Evolutionary conservation across 2,113 vertebrate species (phyloP).

Genomic region (Hepsetus odoe): DNA sequence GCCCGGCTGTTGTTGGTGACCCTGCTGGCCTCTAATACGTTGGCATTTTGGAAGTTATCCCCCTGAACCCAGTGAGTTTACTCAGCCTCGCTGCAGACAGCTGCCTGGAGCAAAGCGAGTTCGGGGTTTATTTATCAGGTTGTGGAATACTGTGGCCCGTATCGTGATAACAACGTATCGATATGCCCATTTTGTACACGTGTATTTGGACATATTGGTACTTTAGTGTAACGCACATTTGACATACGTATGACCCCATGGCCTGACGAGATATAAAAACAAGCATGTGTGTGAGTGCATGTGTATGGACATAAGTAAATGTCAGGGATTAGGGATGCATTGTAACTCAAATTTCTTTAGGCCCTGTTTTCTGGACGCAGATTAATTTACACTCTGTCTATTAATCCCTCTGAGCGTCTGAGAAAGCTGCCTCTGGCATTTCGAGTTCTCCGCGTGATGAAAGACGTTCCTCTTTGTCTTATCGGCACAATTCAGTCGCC

Average conservation of each 20-base stretch:
- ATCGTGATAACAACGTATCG: too few relatives aligned
- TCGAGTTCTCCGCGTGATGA: not conserved
- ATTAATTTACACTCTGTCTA: not conserved
- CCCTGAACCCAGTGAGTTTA: constrained; percentile 44
- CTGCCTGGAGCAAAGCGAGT: not conserved
- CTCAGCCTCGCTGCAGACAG: constrained; percentile 21
- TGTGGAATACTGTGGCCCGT: too few relatives aligned
- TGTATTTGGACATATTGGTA: too few relatives aligned
- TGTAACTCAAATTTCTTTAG: constrained; percentile 23
- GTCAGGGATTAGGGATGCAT: constrained; percentile 4
- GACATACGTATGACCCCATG: not conserved
- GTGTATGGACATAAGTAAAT: constrained; percentile 22
- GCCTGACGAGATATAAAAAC: not conserved
- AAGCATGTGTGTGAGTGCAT: constrained; percentile 7
- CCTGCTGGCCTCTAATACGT: constrained; percentile 50
- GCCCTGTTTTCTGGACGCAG: constrained; percentile 6
- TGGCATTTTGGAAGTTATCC: constrained; percentile 64
- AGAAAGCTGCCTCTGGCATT: not conserved
- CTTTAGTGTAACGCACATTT: not conserved
- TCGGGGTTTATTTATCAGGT: too few relatives aligned
- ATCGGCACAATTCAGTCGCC: not conserved
- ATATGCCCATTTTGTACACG: too few relatives aligned
- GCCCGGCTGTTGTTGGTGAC: constrained; percentile 70
- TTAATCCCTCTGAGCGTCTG: not conserved
- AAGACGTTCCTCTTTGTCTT: not conserved